These are phyloP conservation scores for Tribolium madens DNA, from an alignment of 1,140 invertebrate genomes.

Conservation along the genomic window DNA sequence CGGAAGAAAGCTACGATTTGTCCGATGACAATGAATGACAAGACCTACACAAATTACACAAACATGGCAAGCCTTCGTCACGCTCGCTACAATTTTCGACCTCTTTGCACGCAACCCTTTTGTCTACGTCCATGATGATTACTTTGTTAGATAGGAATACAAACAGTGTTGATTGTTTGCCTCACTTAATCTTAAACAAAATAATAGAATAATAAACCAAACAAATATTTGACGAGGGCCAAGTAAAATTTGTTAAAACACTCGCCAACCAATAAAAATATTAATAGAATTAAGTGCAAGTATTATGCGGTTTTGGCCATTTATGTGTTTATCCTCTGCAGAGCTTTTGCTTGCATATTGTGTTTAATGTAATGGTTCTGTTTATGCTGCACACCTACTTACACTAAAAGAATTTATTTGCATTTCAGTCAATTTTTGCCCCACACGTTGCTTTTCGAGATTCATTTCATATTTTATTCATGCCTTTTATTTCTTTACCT, in stretches of 20 bases:
- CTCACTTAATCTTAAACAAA: neutral
- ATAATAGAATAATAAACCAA: neutral
- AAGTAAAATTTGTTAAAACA: neutral
- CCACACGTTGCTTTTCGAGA: neutral
- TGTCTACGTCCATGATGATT: neutral
- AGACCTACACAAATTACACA: constrained; percentile 31
- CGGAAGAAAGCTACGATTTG: constrained; percentile 18
- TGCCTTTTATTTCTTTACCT: neutral
- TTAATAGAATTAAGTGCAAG: neutral
- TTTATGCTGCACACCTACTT: neutral
- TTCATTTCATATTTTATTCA: neutral
- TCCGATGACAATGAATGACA: constrained; percentile 32
- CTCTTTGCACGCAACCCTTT: constrained; percentile 7
- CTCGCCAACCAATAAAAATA: neutral
- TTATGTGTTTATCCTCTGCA: neutral
- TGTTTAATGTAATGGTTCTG: neutral
- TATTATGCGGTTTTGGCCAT: neutral
- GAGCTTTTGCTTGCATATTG: neutral
- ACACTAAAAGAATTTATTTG: neutral
- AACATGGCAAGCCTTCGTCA: constrained; percentile 6
- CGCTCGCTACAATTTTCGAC: constrained; percentile 15
- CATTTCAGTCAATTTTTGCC: neutral
- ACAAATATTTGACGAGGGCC: neutral
- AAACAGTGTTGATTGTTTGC: neutral
- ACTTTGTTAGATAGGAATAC: neutral